Percentiles rank a stretch among this genome's conserved stretches.
phyloP scores from a whole-genome alignment of 2,888 invertebrate genomes.

The Andrena trimmerana region DNA sequence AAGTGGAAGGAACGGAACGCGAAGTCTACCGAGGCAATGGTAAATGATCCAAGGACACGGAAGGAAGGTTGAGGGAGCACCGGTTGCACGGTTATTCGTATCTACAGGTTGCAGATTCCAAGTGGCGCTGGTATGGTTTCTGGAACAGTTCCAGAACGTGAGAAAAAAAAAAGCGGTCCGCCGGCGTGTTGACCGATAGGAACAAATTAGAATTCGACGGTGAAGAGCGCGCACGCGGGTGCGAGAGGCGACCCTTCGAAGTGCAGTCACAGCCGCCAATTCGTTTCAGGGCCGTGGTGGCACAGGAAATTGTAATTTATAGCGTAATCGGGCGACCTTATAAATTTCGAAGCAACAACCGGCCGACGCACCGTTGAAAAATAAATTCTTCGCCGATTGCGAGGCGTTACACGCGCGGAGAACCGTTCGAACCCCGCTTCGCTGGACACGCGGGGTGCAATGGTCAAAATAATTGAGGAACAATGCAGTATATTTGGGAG shows the following conservation, averaged over 20 bases:
- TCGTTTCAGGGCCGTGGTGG: constrained; percentile 51
- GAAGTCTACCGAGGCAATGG: constrained; percentile 16
- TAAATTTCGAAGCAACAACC: constrained; percentile 43
- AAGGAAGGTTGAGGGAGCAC: constrained; percentile 42
- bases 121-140: constrained; percentile 45
- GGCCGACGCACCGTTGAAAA: constrained; percentile 22
- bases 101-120: constrained; percentile 76
- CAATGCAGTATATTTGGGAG: background rate
- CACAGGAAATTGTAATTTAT: constrained; percentile 65
- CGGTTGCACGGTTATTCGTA: constrained; percentile 66
- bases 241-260: constrained; percentile 53
- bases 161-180: constrained; percentile 38
- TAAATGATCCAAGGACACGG: constrained; percentile 28
- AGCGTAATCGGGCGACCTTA: constrained; percentile 46
- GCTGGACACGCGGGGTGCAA: background rate
- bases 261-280: constrained; percentile 51
- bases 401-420: background rate
- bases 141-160: constrained; percentile 67
- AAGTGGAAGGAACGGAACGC: constrained; percentile 1
- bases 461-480: background rate
- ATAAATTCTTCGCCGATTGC: constrained; percentile 29
- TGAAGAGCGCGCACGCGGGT: constrained; percentile 2
- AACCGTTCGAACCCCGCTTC: background rate
- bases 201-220: constrained; percentile 63
- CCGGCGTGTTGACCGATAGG: constrained; percentile 40